Base-by-base conservation (phyloP, 2,113 vertebrate genomes). In the Syngnathus scovelli region DNA sequence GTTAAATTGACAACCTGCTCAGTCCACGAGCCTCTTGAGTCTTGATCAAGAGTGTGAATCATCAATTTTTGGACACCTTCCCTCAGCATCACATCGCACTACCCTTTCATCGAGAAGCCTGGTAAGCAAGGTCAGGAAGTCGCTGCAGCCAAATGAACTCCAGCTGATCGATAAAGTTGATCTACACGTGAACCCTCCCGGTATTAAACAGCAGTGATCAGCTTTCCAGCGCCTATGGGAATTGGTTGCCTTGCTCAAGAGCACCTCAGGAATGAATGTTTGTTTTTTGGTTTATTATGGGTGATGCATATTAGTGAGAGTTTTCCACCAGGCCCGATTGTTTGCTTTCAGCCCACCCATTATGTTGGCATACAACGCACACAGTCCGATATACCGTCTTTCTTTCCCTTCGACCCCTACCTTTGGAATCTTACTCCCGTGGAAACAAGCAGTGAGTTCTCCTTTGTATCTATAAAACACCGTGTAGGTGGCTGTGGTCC, bases 271-370 rank as follows among this genome's bases (percentile, higher is more conserved):
- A 8, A n/a, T n/a, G 59, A 61, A 59, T 18, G 56, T 19, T 79
- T 80, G 78, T 88, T 88, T 88, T 83, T 90, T 84, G 84, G 72
- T 86, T 84, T 87, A 71, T 85, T 89, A 84, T 74, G 75, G 78
- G 75, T 83, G 80, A 82, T 86, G 82, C 85, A 88, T 87, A 85
- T 83, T 82, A 86, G 78, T 55, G 63, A 69, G 52, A 67, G 60
- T 84, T 87, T 66, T 89, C 87, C 85, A 88, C 62, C 73, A 66
- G 79, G 76, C 64, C 83, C 68, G n/a, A 85, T 88, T 87, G 82
- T 85, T 89, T 83, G 77, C 82, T 82, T 78, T 74, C 72, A 78
- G 91, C 86, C 91, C 91, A 92, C 90, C 90, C 90, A 91, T 89
- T 80, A 80, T 86, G 87, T 77, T 91, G 88, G 86, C 85, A 90